Conservation (phyloP, 2,888 invertebrate genomes). For the Adineta ricciae region DNA sequence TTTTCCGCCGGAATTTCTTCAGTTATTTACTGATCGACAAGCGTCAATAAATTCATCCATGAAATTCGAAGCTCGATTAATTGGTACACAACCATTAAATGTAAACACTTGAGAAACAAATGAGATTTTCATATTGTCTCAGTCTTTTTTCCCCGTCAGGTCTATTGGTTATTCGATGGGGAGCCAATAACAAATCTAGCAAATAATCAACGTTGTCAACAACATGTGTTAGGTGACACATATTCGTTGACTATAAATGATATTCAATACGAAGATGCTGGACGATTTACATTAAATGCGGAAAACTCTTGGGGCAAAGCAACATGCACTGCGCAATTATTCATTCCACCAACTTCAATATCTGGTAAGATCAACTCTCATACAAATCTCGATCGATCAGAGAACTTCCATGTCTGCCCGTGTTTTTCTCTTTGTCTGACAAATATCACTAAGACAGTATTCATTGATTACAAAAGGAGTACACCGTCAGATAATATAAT, state of each 20-base stretch:
- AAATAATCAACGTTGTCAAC: conserved; percentile 38
- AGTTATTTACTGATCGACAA: conserved; percentile 32
- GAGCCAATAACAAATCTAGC: conserved; percentile 58
- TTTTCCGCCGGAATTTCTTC: conserved; percentile 28
- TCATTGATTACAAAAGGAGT: neutral
- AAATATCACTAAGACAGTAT: neutral
- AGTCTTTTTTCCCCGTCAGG: conserved; percentile 46
- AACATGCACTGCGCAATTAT: conserved; percentile 59
- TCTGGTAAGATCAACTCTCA: neutral
- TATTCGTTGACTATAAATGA: conserved; percentile 49
- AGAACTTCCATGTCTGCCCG: too few species aligned
- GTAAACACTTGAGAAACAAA: conserved; percentile 7
- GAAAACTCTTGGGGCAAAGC: conserved; percentile 73
- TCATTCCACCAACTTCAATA: neutral
- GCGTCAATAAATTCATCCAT: conserved; percentile 38
- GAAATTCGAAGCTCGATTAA: conserved; percentile 34
- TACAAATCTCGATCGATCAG: too few species aligned
- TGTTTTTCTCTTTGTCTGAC: neutral
- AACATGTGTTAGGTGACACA: conserved; percentile 44
- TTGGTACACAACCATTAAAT: conserved; percentile 34
- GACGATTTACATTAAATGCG: conserved; percentile 77
- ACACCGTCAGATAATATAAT: neutral
- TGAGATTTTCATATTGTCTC: neutral
- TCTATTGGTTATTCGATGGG: conserved; percentile 66
- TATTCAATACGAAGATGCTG: conserved; percentile 49